Evolutionary conservation across 2,113 vertebrate genomes (phyloP).

Genomic region (Colinus virginianus): DNA sequence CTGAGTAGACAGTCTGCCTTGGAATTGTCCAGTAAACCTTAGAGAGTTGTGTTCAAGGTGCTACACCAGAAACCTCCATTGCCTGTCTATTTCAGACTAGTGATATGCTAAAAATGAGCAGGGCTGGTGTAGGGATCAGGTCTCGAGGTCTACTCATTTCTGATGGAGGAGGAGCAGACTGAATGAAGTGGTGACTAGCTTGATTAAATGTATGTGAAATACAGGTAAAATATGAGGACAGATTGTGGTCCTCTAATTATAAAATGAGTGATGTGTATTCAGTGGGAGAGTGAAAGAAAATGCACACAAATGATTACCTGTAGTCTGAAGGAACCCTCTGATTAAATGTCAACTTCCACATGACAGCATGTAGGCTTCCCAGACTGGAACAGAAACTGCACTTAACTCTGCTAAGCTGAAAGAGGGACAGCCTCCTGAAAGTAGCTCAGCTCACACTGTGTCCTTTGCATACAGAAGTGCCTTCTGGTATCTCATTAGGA

Average conservation of each 20-base stretch:
- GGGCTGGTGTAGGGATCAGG: background rate
- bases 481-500: slow-evolving; percentile 42
- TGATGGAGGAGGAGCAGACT: background rate
- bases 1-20: background rate
- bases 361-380: background rate
- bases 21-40: background rate
- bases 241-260: background rate
- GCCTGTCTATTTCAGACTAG: background rate
- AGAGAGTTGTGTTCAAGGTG: background rate
- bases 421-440: background rate
- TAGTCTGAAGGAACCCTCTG: background rate
- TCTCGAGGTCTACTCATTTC: background rate
- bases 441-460: background rate
- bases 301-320: background rate
- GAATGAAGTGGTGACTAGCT: background rate
- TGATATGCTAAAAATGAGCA: background rate
- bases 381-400: background rate
- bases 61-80: background rate
- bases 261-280: background rate
- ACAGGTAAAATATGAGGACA: background rate
- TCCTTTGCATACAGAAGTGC: slow-evolving; percentile 37
- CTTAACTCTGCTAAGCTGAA: background rate
- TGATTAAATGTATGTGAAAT: background rate
- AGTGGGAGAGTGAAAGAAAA: background rate
- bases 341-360: background rate